These are phyloP conservation scores for Porites evermanni DNA, from an alignment of 92 coral and sea anemone genomes.

Conservation along the genomic window DNA sequence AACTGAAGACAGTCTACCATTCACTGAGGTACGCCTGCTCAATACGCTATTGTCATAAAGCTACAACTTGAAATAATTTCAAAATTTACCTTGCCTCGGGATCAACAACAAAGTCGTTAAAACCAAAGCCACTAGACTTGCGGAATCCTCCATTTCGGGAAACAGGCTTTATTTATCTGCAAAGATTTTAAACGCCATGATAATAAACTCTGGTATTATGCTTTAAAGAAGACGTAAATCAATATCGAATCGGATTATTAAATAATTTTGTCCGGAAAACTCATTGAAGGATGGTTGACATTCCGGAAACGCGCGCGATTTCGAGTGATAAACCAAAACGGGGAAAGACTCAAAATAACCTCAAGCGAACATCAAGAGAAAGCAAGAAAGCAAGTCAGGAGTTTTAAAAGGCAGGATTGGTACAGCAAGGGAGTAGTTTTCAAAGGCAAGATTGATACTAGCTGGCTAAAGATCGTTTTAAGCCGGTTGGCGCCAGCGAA, in stretches of 20 bases:
- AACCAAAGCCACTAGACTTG: neutral
- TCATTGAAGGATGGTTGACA: neutral
- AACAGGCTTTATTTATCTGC: slow-evolving; percentile 7
- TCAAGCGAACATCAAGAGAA: no score
- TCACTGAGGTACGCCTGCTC: neutral
- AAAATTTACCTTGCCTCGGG: slow-evolving; percentile 2
- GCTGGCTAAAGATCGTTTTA: neutral
- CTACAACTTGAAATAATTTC: neutral
- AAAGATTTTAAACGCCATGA: neutral
- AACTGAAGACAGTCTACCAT: neutral
- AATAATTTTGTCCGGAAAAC: neutral
- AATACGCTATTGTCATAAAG: neutral
- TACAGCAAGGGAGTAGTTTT: neutral
- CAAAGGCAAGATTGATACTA: neutral
- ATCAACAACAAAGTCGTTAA: neutral
- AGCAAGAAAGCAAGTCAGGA: neutral
- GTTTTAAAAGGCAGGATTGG: neutral
- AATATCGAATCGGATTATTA: neutral
- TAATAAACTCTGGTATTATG: neutral
- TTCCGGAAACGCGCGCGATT: neutral
- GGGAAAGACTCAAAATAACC: neutral
- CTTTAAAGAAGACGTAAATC: neutral
- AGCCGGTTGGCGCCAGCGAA: neutral
- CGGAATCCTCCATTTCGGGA: neutral
- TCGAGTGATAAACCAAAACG: neutral